These are phyloP conservation scores for Tridacna gigas DNA, from an alignment of 2,888 invertebrate species.

Conservation along the genomic window DNA sequence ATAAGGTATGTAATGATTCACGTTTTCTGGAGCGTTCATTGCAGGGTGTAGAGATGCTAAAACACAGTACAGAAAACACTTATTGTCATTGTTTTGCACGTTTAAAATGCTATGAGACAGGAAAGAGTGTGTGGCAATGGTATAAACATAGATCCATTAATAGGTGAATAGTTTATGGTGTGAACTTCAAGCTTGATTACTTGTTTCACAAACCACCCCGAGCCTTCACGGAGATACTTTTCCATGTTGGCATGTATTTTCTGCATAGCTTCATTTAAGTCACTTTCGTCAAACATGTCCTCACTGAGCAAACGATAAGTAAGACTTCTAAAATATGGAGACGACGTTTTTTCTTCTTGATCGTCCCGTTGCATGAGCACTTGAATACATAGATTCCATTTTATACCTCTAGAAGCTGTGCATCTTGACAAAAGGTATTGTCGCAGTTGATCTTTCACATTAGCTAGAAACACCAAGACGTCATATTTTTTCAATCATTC, in stretches of 20 bases:
- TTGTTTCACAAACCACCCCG: constrained; percentile 53
- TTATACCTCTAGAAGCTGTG: constrained; percentile 31
- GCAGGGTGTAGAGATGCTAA: constrained; percentile 48
- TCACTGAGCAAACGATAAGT: constrained; percentile 20
- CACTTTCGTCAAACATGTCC: constrained; percentile 19
- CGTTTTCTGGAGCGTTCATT: constrained; percentile 7
- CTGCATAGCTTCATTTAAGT: constrained; percentile 46
- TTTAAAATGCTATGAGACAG: constrained; percentile 34
- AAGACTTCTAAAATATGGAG: constrained; percentile 38
- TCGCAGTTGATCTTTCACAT: constrained; percentile 19
- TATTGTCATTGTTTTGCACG: constrained; percentile 39
- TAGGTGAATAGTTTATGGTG: constrained; percentile 41
- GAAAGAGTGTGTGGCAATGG: constrained; percentile 34
- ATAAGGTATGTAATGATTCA: constrained; percentile 37
- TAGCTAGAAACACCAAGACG: constrained; percentile 39
- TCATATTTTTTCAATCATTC: constrained; percentile 40
- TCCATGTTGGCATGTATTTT: constrained; percentile 54
- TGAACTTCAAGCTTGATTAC: constrained; percentile 46
- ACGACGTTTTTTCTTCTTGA: constrained; percentile 30
- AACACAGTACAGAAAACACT: constrained; percentile 52
- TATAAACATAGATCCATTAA: constrained; percentile 47
- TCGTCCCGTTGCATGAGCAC: constrained; percentile 47
- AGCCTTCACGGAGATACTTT: constrained; percentile 42
- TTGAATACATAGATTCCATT: constrained; percentile 47
- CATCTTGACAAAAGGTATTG: constrained; percentile 14